Conservation (phyloP, 2,797 vertebrate species). For the Enteromius unitaeniatus region DNA sequence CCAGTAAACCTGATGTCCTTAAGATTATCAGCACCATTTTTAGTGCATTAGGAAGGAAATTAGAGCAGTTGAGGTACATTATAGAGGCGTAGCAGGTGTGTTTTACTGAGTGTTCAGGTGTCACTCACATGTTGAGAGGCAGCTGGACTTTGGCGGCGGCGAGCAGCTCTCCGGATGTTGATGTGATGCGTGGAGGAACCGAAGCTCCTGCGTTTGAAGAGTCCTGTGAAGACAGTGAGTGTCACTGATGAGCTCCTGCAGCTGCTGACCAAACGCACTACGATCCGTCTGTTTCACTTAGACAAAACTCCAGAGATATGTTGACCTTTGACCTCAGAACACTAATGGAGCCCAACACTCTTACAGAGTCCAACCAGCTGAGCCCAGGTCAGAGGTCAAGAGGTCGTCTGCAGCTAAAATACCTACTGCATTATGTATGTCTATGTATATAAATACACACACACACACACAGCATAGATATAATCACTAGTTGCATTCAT, state of each 20-base stretch:
- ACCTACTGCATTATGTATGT: too few relatives aligned
- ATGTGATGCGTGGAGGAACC: slow-evolving; percentile 84
- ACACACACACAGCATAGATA: too few relatives aligned
- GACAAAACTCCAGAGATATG: neutral
- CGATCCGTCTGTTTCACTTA: slow-evolving; percentile 25
- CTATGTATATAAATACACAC: too few relatives aligned
- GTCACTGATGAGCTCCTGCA: neutral
- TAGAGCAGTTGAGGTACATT: too few relatives aligned
- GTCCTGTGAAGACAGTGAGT: slow-evolving; percentile 79
- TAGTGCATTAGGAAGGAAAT: neutral
- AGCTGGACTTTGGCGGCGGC: slow-evolving; percentile 91
- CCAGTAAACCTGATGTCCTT: neutral
- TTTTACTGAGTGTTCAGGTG: too few relatives aligned
- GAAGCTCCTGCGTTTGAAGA: slow-evolving; percentile 78
- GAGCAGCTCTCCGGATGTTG: slow-evolving; percentile 87
- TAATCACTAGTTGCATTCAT: too few relatives aligned
- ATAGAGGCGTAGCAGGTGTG: too few relatives aligned
- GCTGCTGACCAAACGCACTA: neutral
- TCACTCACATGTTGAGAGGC: slow-evolving; percentile 95
- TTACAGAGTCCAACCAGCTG: neutral
- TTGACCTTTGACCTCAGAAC: neutral
- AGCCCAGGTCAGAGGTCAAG: neutral
- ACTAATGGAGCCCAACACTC: neutral
- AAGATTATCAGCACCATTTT: neutral
- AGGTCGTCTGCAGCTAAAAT: neutral